Conservation (phyloP, 2,797 vertebrate genomes). For the Psittacula echo region DNA sequence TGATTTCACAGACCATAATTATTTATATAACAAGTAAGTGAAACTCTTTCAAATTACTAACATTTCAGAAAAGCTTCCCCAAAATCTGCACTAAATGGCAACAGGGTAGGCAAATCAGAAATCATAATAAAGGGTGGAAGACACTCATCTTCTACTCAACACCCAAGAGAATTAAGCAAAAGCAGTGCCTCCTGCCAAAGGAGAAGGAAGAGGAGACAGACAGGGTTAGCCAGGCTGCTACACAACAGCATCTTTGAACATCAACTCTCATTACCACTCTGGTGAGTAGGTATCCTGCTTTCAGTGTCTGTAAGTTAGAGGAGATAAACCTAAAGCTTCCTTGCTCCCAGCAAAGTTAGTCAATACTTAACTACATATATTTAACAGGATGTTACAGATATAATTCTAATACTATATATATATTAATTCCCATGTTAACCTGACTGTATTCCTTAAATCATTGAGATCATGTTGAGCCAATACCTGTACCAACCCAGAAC, state of each 20-base stretch:
- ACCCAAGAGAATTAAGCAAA: not conserved
- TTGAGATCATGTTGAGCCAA: not conserved
- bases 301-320: not conserved
- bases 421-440: not conserved
- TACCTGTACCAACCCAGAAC: not conserved
- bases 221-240: not conserved
- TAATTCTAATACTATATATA: not conserved
- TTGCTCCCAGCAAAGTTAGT: not conserved
- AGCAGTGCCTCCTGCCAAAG: not conserved
- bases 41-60: conserved; percentile 1
- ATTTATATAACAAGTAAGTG: not conserved
- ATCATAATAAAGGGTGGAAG: not conserved
- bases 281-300: not conserved
- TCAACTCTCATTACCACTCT: not conserved
- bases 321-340: not conserved
- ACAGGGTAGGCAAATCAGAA: not conserved
- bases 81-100: not conserved
- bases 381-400: fast-evolving
- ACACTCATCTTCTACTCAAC: not conserved
- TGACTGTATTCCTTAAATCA: not conserved
- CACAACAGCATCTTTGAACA: not conserved
- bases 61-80: not conserved
- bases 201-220: not conserved
- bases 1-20: conserved; percentile 7
- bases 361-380: not conserved